Evolutionary conservation across 1,140 invertebrate genomes (phyloP), one percentile per base, ranked within the genome.

Genomic region (Rhizoglyphus robini): DNA sequence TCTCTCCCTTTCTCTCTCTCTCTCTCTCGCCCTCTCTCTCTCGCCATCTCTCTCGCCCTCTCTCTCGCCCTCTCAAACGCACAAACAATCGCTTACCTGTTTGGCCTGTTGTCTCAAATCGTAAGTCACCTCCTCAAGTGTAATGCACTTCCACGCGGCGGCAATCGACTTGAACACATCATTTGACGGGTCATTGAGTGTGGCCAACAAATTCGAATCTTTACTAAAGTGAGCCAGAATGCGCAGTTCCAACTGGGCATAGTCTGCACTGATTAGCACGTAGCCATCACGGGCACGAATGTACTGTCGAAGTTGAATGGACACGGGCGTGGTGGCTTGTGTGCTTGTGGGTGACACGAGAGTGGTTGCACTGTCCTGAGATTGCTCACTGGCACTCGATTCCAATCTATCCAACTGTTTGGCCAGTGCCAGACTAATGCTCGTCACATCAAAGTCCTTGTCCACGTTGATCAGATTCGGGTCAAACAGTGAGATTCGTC

Each of bases 391-490:
- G 25, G 49, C 3, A 46, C 23, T 15, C 23, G 41, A 3, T 46
- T 46, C n/a, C n/a, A n/a, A n/a, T n/a, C n/a, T n/a, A n/a, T n/a
- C n/a, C n/a, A n/a, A n/a, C n/a, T n/a, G n/a, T 47, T 29, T 68
- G 51, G 20, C 23, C 32, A 18, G 65, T 38, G 34, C 51, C 20
- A 15, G 15, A 54, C 15, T 54, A 32, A 54, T 54, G 8, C 8
- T 54, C 15, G 23, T 60, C 2, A 32, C 23, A 15, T 60, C 75
- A 77, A 96, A 96, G 73, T 92, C 86, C 72, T 87, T 86, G 0
- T 92, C 88, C 31, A 96, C 83, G 75, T 84, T 88, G 76, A 97
- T 94, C 18, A 98, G 75, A 78, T 93, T 96, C 11, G 94, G 94
- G 73, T 94, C 88, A 31, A 84, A 80, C 87, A 97, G 91, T 29